Conservation (phyloP, 2,888 invertebrate species). For the Anthophora plumipes region DNA sequence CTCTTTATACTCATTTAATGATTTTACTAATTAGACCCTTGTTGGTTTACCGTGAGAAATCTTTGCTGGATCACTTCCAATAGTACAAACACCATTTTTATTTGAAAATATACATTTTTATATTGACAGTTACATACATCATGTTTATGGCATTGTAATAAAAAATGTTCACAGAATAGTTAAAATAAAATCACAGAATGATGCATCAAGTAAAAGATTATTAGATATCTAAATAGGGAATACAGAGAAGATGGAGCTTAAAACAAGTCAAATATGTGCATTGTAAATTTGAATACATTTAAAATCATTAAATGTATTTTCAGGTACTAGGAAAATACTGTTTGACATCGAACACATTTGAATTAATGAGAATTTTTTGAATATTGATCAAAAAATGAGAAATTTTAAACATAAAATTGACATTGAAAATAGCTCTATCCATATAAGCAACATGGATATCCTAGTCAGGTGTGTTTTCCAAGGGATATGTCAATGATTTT, state of each 20-base stretch:
- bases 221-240: background rate
- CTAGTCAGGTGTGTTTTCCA: background rate
- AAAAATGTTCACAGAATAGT: background rate
- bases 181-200: background rate
- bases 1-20: slow-evolving; percentile 1
- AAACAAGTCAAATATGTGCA: background rate
- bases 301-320: slow-evolving; percentile 14
- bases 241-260: background rate
- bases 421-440: background rate
- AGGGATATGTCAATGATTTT: slow-evolving; percentile 54
- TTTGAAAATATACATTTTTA: slow-evolving; percentile 77
- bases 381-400: background rate
- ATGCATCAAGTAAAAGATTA: slow-evolving; percentile 1
- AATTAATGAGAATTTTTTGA: background rate
- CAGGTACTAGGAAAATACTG: slow-evolving; percentile 52
- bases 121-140: slow-evolving; percentile 46
- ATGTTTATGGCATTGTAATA: slow-evolving; percentile 28
- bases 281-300: background rate
- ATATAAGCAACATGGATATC: background rate
- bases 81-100: slow-evolving; percentile 72
- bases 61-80: slow-evolving; percentile 23
- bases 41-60: background rate
- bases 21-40: background rate
- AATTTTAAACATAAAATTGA: background rate
- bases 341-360: slow-evolving; percentile 35